Conservation (phyloP, 2,113 vertebrate genomes). For the Thamnaconus septentrionalis region DNA sequence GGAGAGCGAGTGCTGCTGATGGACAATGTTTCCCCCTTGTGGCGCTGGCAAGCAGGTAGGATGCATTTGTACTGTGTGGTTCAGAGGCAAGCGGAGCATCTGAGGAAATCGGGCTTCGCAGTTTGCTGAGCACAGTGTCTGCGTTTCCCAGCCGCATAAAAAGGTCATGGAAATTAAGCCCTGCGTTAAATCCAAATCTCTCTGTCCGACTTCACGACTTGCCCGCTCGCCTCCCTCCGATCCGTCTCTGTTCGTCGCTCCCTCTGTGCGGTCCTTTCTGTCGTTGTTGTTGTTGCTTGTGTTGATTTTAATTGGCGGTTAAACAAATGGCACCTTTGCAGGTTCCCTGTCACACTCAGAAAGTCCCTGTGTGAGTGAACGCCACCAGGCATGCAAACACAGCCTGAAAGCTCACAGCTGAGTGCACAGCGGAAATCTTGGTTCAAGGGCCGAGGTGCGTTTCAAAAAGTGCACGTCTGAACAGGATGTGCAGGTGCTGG, state of each 20-base stretch:
- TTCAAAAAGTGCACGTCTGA: too few species aligned
- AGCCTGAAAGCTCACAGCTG: too few species aligned
- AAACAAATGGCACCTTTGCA: too few species aligned
- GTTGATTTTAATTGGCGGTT: too few species aligned
- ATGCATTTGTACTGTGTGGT: constrained; percentile 40
- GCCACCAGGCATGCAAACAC: too few species aligned
- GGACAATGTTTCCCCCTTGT: constrained; percentile 76
- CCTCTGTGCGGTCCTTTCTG: too few species aligned
- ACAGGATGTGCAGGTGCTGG: too few species aligned
- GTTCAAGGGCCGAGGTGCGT: too few species aligned
- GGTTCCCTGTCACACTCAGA: too few species aligned
- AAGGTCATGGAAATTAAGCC: constrained; percentile 53
- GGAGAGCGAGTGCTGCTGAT: constrained; percentile 46
- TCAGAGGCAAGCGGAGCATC: constrained; percentile 36
- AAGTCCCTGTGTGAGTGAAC: too few species aligned
- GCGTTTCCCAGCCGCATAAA: constrained; percentile 32
- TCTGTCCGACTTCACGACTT: constrained; percentile 19
- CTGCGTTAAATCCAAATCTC: constrained; percentile 44
- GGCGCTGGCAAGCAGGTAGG: constrained; percentile 64
- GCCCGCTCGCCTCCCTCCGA: constrained; percentile 1
- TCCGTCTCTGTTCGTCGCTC: not conserved
- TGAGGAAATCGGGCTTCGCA: constrained; percentile 36
- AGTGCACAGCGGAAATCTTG: too few species aligned
- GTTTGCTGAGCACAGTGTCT: constrained; percentile 43
- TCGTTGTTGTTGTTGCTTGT: too few species aligned